Evolutionary conservation across 2,888 invertebrate species (phyloP), one percentile per base, ranked within the genome.

Genomic region (Leptopilina myrica): DNA sequence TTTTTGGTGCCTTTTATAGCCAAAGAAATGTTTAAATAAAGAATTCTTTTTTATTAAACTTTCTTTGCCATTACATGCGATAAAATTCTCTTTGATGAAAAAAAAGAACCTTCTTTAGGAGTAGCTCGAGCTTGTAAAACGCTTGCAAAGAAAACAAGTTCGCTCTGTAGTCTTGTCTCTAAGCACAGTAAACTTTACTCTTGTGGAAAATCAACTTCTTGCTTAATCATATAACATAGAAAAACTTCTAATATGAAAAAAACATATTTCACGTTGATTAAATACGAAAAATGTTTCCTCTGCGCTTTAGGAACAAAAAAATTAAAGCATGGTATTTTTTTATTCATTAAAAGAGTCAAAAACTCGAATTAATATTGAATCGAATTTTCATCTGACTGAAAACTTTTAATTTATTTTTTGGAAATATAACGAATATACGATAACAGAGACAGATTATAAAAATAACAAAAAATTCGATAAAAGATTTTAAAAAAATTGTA

Each of bases 61-160:
- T 46, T 46, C 2, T 9, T 15, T 46, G 6, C 49, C 11, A 49
- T 11, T 49, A 49, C 20, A 67, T 46, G 43, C 46, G 46, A 67
- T 11, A 66, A 12, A 49, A 9, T 20, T 49, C 46, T 67, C 49
- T 49, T 49, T 15, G 12, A 49, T 11, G 46, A 67, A 66, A 66
- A 43, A 33, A 8, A 8, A 46, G 46, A 49, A 20, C n/a, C 15
- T 46, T 46, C 11, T 46, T 20, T 15, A 15, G 46, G 43, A 67
- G 43, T 46, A 49, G 20, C 15, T 49, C 4, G 15, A 62, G 62
- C 62, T 62, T 62, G 62, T 62, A 62, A 62, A 62, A 62, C 15
- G 46, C 67, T 67, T 49, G 46, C 46, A 67, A 67, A 20, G 9
- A 67, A 67, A 67, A 49, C 15, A 67, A 67, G 40, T 43, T 67